phyloP scores from a whole-genome alignment of 1,140 invertebrate species.

The Drosophila kohkoa region DNA sequence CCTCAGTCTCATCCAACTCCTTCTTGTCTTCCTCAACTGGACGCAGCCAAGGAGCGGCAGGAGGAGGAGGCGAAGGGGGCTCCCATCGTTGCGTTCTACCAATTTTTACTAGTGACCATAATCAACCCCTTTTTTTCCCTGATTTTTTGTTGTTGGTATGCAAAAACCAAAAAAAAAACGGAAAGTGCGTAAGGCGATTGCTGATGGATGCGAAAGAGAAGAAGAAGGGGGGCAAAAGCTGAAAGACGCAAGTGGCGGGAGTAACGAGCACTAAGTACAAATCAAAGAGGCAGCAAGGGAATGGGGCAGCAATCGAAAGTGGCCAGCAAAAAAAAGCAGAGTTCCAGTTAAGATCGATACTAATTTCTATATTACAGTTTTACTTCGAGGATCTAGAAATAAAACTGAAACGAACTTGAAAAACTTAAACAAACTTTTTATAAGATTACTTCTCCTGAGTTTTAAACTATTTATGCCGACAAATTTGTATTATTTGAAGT shows the following conservation, averaged over 20 bases:
- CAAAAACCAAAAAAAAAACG: constrained; percentile 41
- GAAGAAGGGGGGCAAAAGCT: not conserved
- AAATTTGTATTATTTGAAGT: too few species aligned
- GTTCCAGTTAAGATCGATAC: too few species aligned
- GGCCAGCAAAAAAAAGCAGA: not conserved
- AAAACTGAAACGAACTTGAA: too few species aligned
- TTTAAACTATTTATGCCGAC: too few species aligned
- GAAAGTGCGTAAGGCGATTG: constrained; percentile 64
- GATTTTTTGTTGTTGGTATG: constrained; percentile 51
- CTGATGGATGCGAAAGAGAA: constrained; percentile 23
- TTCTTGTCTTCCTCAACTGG: constrained; percentile 42
- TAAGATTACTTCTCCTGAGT: too few species aligned
- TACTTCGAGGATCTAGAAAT: too few species aligned
- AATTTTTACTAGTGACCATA: constrained; percentile 80
- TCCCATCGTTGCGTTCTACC: constrained; percentile 56
- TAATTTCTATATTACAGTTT: too few species aligned
- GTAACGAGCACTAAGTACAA: constrained; percentile 39
- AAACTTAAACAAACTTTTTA: too few species aligned
- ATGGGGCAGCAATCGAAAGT: too few species aligned
- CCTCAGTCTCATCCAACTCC: too few species aligned
- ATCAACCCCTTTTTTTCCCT: constrained; percentile 74
- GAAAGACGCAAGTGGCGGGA: not conserved
- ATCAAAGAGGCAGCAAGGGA: constrained; percentile 19
- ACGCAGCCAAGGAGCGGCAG: constrained; percentile 20
- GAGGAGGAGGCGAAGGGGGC: not conserved